A percentile compares a stretch with the other conserved stretches of the same genome.
These are phyloP conservation scores for Microcebus jonahi DNA, from an alignment of 2,113 vertebrate genomes.

Conservation along the genomic window DNA sequence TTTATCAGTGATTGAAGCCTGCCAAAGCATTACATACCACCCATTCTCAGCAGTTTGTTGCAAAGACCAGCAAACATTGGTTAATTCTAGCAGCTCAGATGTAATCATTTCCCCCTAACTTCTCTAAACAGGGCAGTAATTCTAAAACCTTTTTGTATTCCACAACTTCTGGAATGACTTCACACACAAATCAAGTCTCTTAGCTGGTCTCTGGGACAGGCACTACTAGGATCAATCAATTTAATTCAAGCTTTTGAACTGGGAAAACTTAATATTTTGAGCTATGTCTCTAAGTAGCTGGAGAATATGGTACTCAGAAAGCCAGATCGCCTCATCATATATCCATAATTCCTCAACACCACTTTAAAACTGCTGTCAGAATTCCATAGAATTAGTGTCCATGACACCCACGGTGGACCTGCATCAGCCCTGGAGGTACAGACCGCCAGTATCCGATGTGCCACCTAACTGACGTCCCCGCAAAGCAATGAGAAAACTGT, in stretches of 20 bases:
- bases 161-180: neutral
- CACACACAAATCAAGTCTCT: neutral
- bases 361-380: neutral
- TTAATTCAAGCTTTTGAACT: neutral
- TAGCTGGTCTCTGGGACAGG: neutral
- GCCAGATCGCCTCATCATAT: neutral
- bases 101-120: neutral
- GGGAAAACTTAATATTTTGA: neutral
- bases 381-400: neutral
- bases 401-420: neutral
- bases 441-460: neutral
- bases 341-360: neutral
- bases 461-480: neutral
- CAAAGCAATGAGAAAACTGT: neutral
- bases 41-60: constrained; percentile 59
- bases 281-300: neutral
- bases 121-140: neutral
- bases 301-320: neutral
- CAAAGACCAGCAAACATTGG: constrained; percentile 72
- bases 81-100: constrained; percentile 57
- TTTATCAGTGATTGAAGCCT: constrained; percentile 79
- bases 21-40: constrained; percentile 77
- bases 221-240: neutral
- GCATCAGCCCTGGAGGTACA: fast-evolving
- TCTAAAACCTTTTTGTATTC: neutral